Percentiles rank a stretch among this genome's conserved stretches.
Evolutionary conservation across 2,113 vertebrate genomes (phyloP).

Genomic region (Gymnorhina tibicen): DNA sequence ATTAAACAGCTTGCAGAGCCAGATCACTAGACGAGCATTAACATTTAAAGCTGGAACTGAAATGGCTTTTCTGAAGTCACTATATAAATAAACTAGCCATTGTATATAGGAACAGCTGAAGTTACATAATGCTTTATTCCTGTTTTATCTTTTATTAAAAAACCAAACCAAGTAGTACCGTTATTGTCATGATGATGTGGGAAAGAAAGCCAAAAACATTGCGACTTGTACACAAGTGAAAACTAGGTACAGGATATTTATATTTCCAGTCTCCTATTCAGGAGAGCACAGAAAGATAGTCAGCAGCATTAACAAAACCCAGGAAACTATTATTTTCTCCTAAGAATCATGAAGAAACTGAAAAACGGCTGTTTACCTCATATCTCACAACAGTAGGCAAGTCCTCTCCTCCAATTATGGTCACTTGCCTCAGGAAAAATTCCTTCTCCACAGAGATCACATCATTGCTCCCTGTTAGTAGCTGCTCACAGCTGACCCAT

Average conservation of each 20-base stretch:
- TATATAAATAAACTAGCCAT: background rate
- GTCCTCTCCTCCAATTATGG: background rate
- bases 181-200: background rate
- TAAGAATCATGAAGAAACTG: background rate
- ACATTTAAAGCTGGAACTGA: background rate
- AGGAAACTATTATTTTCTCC: background rate
- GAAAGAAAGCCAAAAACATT: accelerated
- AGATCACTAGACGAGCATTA: background rate
- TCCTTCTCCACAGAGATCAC: background rate
- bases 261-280: background rate
- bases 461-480: background rate
- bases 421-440: background rate
- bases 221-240: background rate
- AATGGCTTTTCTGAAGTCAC: background rate
- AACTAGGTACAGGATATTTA: background rate
- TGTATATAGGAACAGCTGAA: background rate
- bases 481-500: background rate
- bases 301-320: background rate
- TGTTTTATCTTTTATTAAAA: background rate
- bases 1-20: background rate
- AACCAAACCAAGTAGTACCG: background rate
- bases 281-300: background rate
- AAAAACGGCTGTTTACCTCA: background rate
- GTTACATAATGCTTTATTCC: background rate
- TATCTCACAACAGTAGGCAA: background rate